Percentiles rank a stretch among this genome's conserved stretches.
These are phyloP conservation scores for Pitta sordida DNA, from an alignment of 2,113 vertebrate species.

Conservation along the genomic window DNA sequence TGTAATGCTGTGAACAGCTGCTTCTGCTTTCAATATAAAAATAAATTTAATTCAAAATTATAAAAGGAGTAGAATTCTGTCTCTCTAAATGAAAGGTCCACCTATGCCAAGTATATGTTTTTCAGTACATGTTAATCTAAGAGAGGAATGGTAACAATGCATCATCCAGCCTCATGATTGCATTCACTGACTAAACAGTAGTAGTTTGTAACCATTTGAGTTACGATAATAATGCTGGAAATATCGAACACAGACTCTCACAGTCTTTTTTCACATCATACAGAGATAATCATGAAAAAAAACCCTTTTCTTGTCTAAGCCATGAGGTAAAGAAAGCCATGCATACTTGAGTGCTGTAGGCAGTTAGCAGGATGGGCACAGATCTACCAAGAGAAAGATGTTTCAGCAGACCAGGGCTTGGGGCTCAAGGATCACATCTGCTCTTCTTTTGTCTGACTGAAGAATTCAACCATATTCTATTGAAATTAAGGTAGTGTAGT, in stretches of 20 bases:
- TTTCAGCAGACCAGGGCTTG: neutral
- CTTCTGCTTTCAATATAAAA: neutral
- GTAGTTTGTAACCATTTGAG: neutral
- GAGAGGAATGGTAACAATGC: neutral
- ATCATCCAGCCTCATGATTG: neutral
- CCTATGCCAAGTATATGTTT: neutral
- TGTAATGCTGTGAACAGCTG: neutral
- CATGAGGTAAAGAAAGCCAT: no score
- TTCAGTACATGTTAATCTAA: neutral
- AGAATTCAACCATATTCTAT: neutral
- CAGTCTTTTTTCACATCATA: neutral
- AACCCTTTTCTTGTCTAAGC: neutral
- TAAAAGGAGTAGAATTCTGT: constrained; percentile 4
- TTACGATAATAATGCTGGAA: neutral
- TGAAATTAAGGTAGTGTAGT: neutral
- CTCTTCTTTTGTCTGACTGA: neutral
- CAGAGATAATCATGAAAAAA: neutral
- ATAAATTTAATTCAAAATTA: neutral
- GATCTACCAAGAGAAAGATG: neutral
- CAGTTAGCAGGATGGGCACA: neutral
- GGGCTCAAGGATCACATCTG: neutral
- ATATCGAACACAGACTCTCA: neutral
- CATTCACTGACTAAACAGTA: neutral
- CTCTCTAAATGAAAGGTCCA: constrained; percentile 11
- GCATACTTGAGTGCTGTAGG: no score